Evolutionary conservation across 2,888 invertebrate species (phyloP).

Genomic region (Cantharis flavilabris): DNA sequence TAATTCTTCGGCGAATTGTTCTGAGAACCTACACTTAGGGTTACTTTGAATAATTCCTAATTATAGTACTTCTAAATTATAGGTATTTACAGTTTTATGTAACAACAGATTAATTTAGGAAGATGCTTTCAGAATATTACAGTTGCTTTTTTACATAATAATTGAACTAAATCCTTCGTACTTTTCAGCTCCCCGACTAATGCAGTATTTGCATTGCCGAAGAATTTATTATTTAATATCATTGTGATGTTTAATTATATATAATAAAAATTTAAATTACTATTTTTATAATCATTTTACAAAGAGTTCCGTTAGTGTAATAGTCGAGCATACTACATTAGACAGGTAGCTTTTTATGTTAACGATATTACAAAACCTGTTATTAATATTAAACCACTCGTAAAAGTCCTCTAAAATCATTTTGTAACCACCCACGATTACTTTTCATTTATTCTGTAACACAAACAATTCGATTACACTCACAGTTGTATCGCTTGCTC

Average conservation of each 20-base stretch:
- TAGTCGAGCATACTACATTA: not conserved
- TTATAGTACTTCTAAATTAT: not conserved
- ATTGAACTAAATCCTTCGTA: too few species aligned
- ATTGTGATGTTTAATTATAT: too few species aligned
- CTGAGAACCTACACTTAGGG: not conserved
- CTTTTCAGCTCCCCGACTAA: too few species aligned
- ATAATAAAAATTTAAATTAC: not conserved
- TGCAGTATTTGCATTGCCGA: too few species aligned
- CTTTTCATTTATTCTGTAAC: not conserved
- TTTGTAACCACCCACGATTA: not conserved
- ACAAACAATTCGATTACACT: not conserved
- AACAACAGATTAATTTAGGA: not conserved
- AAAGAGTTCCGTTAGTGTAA: not conserved
- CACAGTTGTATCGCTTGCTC: not conserved
- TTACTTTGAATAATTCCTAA: not conserved
- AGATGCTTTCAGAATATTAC: not conserved
- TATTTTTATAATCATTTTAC: not conserved
- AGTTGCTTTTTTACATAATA: not conserved
- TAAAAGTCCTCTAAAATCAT: not conserved
- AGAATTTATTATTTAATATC: too few species aligned
- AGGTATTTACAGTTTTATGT: not conserved
- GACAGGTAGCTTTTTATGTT: not conserved
- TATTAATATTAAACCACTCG: not conserved
- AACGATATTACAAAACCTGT: not conserved
- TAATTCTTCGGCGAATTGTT: not conserved